Evolutionary conservation across 2,888 invertebrate genomes (phyloP).

Genomic region (Cryptosula pallasiana): DNA sequence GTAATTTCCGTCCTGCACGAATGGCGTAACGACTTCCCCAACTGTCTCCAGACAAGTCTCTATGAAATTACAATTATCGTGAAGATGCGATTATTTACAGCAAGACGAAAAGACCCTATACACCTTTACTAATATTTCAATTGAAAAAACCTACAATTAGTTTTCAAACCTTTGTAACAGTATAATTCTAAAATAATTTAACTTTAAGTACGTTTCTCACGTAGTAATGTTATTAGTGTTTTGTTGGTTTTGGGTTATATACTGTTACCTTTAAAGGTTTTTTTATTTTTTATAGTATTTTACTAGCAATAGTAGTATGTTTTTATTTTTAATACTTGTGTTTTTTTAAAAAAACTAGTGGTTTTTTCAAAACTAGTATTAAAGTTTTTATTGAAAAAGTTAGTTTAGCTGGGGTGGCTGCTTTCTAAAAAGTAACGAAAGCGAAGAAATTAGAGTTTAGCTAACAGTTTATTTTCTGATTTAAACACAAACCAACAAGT

Average conservation of each 20-base stretch:
- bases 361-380: too few relatives aligned
- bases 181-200: too few relatives aligned
- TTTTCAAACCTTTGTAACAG: too few relatives aligned
- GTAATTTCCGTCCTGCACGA: conserved; percentile 31
- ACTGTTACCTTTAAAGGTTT: too few relatives aligned
- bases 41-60: conserved; percentile 30
- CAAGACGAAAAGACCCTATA: conserved; percentile 31
- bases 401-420: conserved; percentile 35
- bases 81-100: conserved; percentile 30
- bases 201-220: not conserved
- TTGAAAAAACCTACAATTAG: too few relatives aligned
- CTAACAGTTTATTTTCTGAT: too few relatives aligned
- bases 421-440: conserved; percentile 36
- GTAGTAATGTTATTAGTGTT: not conserved
- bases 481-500: too few relatives aligned
- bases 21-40: conserved; percentile 30
- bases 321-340: not conserved
- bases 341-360: too few relatives aligned
- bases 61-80: conserved; percentile 29
- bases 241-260: not conserved
- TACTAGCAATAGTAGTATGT: not conserved
- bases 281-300: not conserved
- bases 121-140: conserved; percentile 31
- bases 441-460: too few relatives aligned
- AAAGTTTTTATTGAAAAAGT: too few relatives aligned